Percentiles rank a stretch among this genome's conserved stretches.
phyloP scores from a whole-genome alignment of 37 sponge, comb jelly and placozoan species.

The Aplysina aerophoba region DNA sequence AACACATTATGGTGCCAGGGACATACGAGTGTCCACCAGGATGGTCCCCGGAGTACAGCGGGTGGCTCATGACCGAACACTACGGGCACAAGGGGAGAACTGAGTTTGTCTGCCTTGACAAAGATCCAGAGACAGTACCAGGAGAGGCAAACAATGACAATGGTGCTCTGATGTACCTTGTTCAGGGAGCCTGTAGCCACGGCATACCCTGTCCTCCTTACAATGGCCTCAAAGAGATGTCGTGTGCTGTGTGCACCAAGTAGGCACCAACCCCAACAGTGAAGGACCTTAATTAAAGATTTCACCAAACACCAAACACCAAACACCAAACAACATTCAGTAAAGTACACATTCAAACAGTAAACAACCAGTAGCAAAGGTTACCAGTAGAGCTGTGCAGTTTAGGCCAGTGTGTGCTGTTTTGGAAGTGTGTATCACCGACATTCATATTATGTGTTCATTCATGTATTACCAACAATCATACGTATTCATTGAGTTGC shows the following conservation, averaged over 20 bases:
- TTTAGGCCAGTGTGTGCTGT: too few relatives aligned
- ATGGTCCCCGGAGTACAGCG: conserved; percentile 62
- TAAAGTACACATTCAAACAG: too few relatives aligned
- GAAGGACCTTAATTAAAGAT: too few relatives aligned
- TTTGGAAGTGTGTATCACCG: too few relatives aligned
- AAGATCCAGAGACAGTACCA: conserved; percentile 31
- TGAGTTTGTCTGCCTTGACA: conserved; percentile 59
- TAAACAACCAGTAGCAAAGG: too few relatives aligned
- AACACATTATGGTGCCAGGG: conserved; percentile 56
- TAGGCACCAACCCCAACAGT: background rate
- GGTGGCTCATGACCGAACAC: conserved; percentile 51
- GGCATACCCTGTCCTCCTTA: conserved; percentile 62
- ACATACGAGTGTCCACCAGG: conserved; percentile 28
- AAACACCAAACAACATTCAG: too few relatives aligned
- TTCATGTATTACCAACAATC: too few relatives aligned
- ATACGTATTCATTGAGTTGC: too few relatives aligned
- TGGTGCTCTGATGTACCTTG: conserved; percentile 46
- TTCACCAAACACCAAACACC: too few relatives aligned
- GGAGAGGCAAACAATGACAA: conserved; percentile 7
- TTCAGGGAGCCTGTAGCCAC: conserved; percentile 33
- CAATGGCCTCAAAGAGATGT: conserved; percentile 37
- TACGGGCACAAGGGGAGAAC: conserved; percentile 10
- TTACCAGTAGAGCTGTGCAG: too few relatives aligned
- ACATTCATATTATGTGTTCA: too few relatives aligned
- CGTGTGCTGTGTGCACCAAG: conserved; percentile 64